Percentiles rank a stretch among this genome's conserved stretches.
Evolutionary conservation across 2,113 vertebrate genomes (phyloP).

Genomic region (Mellivora capensis): DNA sequence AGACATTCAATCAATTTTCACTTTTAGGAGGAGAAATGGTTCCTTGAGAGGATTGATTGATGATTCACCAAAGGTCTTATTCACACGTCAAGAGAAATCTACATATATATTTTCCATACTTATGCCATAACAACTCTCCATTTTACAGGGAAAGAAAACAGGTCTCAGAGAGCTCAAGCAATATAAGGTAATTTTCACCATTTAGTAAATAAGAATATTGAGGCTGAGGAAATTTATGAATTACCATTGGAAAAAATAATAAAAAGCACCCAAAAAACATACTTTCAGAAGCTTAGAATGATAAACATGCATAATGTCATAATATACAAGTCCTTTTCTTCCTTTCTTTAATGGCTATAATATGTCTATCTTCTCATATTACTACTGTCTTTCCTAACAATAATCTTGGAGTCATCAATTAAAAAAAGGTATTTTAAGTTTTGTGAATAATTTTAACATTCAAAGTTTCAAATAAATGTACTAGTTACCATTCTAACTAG

Average conservation of each 20-base stretch:
- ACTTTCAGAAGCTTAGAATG: background rate
- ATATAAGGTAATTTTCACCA: background rate
- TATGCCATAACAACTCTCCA: background rate
- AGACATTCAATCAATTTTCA: background rate
- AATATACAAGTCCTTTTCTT: background rate
- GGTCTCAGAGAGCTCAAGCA: background rate
- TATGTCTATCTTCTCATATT: background rate
- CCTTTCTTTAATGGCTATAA: background rate
- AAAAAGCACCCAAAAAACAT: background rate
- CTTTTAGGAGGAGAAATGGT: background rate
- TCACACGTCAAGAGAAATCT: background rate
- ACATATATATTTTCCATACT: background rate
- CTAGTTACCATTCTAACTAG: background rate
- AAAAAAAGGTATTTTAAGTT: background rate
- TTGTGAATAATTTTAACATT: background rate
- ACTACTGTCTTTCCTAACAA: background rate
- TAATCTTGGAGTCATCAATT: background rate
- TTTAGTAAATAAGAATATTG: background rate
- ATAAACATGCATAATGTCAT: background rate
- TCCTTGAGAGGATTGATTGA: background rate
- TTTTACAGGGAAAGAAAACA: background rate
- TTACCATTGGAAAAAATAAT: background rate
- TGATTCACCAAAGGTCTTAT: background rate
- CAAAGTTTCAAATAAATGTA: slow-evolving; percentile 6
- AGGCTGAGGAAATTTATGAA: background rate